Percentiles rank a stretch among this genome's conserved stretches.
Conservation (phyloP, 2,888 invertebrate species). For the Epistrophe eligans region DNA sequence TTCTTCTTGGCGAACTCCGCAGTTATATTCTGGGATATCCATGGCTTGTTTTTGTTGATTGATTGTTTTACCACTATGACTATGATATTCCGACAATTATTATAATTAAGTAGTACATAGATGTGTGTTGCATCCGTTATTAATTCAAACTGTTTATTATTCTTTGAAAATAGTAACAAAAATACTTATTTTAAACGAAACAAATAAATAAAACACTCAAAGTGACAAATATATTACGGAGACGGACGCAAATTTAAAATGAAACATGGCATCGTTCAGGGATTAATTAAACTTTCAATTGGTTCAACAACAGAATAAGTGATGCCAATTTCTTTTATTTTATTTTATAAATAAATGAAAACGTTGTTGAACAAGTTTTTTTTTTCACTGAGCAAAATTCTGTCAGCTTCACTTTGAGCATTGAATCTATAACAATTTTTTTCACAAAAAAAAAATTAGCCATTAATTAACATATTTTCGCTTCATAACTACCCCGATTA, state of each 20-base stretch:
- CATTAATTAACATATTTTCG: too few species aligned
- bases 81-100: background rate
- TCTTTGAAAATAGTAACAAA: background rate
- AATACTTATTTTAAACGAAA: slow-evolving; percentile 45
- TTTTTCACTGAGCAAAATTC: too few species aligned
- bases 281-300: background rate
- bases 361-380: background rate
- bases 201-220: slow-evolving; percentile 68
- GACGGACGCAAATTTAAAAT: slow-evolving; percentile 31
- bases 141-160: slow-evolving; percentile 34
- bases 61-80: background rate
- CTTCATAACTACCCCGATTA: too few species aligned
- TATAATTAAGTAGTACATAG: background rate
- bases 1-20: slow-evolving; percentile 52
- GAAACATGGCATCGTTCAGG: slow-evolving; percentile 39
- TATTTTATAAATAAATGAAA: background rate
- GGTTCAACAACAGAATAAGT: slow-evolving; percentile 27
- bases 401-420: too few species aligned
- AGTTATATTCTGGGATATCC: slow-evolving; percentile 63
- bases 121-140: slow-evolving; percentile 41
- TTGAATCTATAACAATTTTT: too few species aligned
- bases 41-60: slow-evolving; percentile 24
- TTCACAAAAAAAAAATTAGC: too few species aligned
- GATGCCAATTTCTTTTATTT: slow-evolving; percentile 41
- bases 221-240: slow-evolving; percentile 40